Percentiles rank a stretch among this genome's conserved stretches.
Conservation (phyloP, 2,113 vertebrate genomes). For the Melanerpes aurifrons region DNA sequence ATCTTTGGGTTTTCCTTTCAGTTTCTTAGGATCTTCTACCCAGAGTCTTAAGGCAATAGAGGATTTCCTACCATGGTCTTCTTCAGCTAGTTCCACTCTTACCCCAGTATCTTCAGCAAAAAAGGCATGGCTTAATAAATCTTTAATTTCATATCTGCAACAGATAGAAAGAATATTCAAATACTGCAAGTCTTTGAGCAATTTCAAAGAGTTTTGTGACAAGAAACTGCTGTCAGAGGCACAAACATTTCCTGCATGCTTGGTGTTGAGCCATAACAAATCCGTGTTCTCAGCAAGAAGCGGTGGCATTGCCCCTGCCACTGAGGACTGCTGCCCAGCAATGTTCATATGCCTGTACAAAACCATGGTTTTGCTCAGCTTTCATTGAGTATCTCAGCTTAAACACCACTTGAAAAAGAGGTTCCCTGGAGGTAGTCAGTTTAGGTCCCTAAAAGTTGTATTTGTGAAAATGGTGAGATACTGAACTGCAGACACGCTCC, state of each 20-base stretch:
- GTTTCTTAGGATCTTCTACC: constrained; percentile 97
- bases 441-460: not conserved
- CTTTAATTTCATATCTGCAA: constrained; percentile 95
- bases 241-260: not conserved
- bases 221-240: not conserved
- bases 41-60: constrained; percentile 95
- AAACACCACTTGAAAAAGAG: not conserved
- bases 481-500: not conserved
- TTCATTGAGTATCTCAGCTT: not conserved
- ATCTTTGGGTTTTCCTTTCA: constrained; percentile 99
- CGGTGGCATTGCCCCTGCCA: not conserved
- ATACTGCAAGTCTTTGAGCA: not conserved
- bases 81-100: constrained; percentile 96
- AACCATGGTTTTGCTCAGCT: not conserved
- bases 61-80: constrained; percentile 93
- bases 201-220: not conserved
- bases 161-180: constrained; percentile 29
- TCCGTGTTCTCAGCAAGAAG: not conserved
- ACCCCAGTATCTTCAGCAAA: constrained; percentile 98
- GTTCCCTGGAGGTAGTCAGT: not conserved
- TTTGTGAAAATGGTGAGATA: not conserved
- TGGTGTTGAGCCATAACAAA: not conserved
- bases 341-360: not conserved
- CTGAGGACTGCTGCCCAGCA: not conserved
- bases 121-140: constrained; percentile 96